Evolutionary conservation across 2,113 vertebrate genomes (phyloP), one percentile per base, ranked within the genome.

Genomic region (Emydocephalus ijimae): DNA sequence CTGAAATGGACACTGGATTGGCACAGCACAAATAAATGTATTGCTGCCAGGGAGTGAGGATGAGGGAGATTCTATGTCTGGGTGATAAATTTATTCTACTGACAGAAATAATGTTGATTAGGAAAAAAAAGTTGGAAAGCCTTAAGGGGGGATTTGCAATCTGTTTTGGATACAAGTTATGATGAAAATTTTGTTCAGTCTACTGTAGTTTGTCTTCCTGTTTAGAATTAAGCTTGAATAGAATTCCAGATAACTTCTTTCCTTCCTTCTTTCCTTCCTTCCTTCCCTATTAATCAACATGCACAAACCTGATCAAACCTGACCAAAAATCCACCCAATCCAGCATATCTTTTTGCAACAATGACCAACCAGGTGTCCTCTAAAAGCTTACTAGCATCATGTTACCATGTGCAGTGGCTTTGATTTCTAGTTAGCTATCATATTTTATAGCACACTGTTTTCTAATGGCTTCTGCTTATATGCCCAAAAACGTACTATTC

Each of bases 1-100:
- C 87, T 92, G 93, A 90, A 94, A 93, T 88, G 85, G 59, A 1
- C 14, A 89, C 52, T 74, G 91, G 14, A 81, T 1, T 91, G 93
- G 18, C 39, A 91, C 52, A 87, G 88, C 2, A n/a, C 39, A 92
- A 92, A 5, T 18, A 93, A 88, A 86, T 81, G 26, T 54, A 52
- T 88, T 94, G 87, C 74, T 87, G 29, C 1, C 50, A 90, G n/a
- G 12, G 89, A 6, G 6, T 81, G 18, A 15, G 34, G 15, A 18
- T 18, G 29, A 15, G 89, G 90, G n/a, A 85, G 88, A 88, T 15
- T 43, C 64, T 90, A 0, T 14, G 5, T 81, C 89, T 87, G 45
- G 21, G 43, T 54, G 21, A 64, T 9, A 64, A 55, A 54, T 69
- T 39, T 86, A 86, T 90, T 61, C 86, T 93, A 48, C 39, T 93